Evolutionary conservation across 2,888 invertebrate species (phyloP).

Genomic region (Drosophila greeni): DNA sequence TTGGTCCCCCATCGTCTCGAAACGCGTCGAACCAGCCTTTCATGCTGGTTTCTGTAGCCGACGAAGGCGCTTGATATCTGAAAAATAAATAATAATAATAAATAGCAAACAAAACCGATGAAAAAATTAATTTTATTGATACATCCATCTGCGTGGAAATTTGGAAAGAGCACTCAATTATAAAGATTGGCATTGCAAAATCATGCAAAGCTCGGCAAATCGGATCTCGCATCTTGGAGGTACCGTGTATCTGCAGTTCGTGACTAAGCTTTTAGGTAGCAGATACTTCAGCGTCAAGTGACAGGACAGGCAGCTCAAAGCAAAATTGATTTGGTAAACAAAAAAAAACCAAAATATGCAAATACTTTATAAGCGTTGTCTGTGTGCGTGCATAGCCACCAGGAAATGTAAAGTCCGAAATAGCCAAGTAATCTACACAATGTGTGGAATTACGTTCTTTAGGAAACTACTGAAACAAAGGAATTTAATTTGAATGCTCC

Average conservation of each 20-base stretch:
- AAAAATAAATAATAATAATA: slow-evolving; percentile 24
- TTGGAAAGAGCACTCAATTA: slow-evolving; percentile 46
- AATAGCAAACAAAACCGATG: slow-evolving; percentile 5
- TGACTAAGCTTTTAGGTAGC: slow-evolving; percentile 64
- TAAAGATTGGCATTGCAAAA: slow-evolving; percentile 55
- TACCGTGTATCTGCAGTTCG: slow-evolving; percentile 60
- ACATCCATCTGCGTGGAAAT: slow-evolving; percentile 34
- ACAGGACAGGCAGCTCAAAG: slow-evolving; percentile 58
- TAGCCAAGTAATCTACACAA: slow-evolving; percentile 37
- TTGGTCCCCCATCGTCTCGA: slow-evolving; percentile 97
- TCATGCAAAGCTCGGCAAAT: slow-evolving; percentile 35
- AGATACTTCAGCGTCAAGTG: slow-evolving; percentile 52
- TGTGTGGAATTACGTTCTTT: slow-evolving; percentile 18
- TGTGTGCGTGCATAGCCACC: slow-evolving; percentile 18
- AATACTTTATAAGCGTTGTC: slow-evolving; percentile 11
- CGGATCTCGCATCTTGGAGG: slow-evolving; percentile 51
- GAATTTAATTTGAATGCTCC: slow-evolving; percentile 48
- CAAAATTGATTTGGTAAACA: slow-evolving; percentile 59
- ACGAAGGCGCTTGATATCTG: slow-evolving; percentile 47
- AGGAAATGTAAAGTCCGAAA: slow-evolving; percentile 60
- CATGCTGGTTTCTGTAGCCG: slow-evolving; percentile 81
- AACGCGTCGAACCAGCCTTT: slow-evolving; percentile 98
- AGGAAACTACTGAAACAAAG: slow-evolving; percentile 48
- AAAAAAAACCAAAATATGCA: slow-evolving; percentile 25
- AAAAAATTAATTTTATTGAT: slow-evolving; percentile 28